Evolutionary conservation across 2,888 invertebrate genomes (phyloP).

Genomic region (Coleophora flavipennella): DNA sequence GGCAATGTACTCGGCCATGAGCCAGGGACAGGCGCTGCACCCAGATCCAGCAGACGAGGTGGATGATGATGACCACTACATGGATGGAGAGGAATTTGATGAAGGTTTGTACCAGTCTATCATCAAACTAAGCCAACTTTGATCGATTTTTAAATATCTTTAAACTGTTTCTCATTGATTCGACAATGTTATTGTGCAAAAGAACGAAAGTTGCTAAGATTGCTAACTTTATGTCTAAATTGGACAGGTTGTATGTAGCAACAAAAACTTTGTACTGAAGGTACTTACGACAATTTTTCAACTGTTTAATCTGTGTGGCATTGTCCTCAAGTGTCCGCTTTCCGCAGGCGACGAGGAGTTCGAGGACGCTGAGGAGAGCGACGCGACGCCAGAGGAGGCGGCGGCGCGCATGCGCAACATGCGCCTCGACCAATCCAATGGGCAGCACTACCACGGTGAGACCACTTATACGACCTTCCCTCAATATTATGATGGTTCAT

Average conservation of each 20-base stretch:
- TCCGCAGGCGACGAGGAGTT: constrained; percentile 45
- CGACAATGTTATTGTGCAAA: too few relatives aligned
- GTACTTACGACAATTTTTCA: too few relatives aligned
- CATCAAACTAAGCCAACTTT: too few relatives aligned
- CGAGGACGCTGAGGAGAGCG: constrained; percentile 51
- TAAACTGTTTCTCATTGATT: too few relatives aligned
- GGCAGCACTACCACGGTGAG: constrained; percentile 14
- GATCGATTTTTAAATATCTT: too few relatives aligned
- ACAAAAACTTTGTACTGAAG: too few relatives aligned
- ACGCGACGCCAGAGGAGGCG: constrained; percentile 34
- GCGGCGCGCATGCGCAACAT: constrained; percentile 38
- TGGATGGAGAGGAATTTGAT: constrained; percentile 59
- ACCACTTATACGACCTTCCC: too few relatives aligned
- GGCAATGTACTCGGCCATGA: constrained; percentile 80
- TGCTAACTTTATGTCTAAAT: too few relatives aligned
- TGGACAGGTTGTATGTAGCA: too few relatives aligned
- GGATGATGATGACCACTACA: constrained; percentile 47
- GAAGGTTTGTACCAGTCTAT: constrained; percentile 42
- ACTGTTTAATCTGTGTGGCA: too few relatives aligned
- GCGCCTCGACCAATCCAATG: constrained; percentile 39
- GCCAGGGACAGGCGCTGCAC: constrained; percentile 81
- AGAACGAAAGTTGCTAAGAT: too few relatives aligned
- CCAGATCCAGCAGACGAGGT: constrained; percentile 79
- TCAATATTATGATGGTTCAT: not conserved
- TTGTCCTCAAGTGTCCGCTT: too few relatives aligned